phyloP scores from a whole-genome alignment of 2,113 vertebrate genomes.

The Burhinus oedicnemus region DNA sequence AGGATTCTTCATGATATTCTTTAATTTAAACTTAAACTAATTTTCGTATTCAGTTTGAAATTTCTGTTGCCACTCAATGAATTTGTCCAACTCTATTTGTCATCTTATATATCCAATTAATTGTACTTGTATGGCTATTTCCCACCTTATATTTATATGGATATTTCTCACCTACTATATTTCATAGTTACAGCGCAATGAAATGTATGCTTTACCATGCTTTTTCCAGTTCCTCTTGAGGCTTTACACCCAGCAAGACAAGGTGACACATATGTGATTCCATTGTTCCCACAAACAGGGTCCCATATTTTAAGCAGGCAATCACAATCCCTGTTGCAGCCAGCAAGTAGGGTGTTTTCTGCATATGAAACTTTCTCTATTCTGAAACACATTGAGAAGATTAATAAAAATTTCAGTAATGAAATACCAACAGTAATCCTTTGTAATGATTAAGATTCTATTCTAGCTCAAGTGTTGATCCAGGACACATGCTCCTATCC shows the following conservation, averaged over 20 bases:
- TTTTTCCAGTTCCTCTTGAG: constrained; percentile 79
- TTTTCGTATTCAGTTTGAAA: neutral
- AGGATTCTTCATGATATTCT: neutral
- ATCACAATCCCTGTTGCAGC: constrained; percentile 82
- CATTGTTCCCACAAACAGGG: constrained; percentile 87
- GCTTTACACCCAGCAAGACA: constrained; percentile 88
- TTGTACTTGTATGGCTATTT: neutral
- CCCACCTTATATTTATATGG: neutral
- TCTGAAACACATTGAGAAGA: constrained; percentile 68
- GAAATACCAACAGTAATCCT: neutral
- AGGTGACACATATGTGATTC: constrained; percentile 87
- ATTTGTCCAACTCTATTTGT: neutral
- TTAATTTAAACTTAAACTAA: neutral
- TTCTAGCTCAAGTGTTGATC: neutral
- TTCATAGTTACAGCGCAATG: neutral
- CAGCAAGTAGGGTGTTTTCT: constrained; percentile 66
- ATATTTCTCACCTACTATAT: neutral
- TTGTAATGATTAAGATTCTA: neutral
- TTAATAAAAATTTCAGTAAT: neutral
- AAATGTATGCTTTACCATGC: constrained; percentile 74
- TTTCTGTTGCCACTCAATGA: neutral
- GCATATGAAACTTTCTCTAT: constrained; percentile 44
- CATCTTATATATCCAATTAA: neutral
- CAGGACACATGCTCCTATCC: neutral
- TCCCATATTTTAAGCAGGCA: constrained; percentile 83